phyloP scores from a whole-genome alignment of 2,113 vertebrate genomes.

The Rafetus swinhoei region DNA sequence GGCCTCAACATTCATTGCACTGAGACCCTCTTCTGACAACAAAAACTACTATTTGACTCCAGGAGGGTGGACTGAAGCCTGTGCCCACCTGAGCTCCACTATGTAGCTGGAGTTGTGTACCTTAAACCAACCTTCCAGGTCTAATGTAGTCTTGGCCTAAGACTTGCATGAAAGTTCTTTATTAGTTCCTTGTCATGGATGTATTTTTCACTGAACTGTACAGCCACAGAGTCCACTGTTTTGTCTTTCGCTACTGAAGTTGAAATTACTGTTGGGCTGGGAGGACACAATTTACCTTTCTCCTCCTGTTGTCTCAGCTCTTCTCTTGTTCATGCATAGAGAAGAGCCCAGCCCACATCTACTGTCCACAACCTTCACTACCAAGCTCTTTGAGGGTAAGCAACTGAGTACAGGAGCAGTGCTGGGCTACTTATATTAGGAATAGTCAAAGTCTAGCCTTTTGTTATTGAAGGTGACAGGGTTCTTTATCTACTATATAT shows the following conservation, averaged over 20 bases:
- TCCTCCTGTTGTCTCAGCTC: background rate
- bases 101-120: too few species aligned
- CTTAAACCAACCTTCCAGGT: too few species aligned
- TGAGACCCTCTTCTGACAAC: too few species aligned
- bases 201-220: slow-evolving; percentile 32
- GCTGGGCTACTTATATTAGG: background rate
- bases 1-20: too few species aligned
- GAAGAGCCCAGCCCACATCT: background rate
- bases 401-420: background rate
- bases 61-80: too few species aligned
- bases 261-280: slow-evolving; percentile 34
- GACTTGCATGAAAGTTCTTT: slow-evolving; percentile 25
- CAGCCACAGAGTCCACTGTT: background rate
- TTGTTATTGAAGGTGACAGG: background rate
- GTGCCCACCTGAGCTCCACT: too few species aligned
- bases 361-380: background rate
- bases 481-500: too few species aligned
- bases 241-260: slow-evolving; percentile 19
- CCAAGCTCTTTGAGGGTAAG: background rate
- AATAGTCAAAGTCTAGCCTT: background rate
- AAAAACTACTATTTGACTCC: too few species aligned
- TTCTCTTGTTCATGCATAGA: background rate
- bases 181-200: slow-evolving; percentile 3
- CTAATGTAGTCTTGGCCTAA: background rate
- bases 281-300: slow-evolving; percentile 1